These are phyloP conservation scores for Bembecia ichneumoniformis DNA, from an alignment of 2,888 invertebrate species.

Conservation along the genomic window DNA sequence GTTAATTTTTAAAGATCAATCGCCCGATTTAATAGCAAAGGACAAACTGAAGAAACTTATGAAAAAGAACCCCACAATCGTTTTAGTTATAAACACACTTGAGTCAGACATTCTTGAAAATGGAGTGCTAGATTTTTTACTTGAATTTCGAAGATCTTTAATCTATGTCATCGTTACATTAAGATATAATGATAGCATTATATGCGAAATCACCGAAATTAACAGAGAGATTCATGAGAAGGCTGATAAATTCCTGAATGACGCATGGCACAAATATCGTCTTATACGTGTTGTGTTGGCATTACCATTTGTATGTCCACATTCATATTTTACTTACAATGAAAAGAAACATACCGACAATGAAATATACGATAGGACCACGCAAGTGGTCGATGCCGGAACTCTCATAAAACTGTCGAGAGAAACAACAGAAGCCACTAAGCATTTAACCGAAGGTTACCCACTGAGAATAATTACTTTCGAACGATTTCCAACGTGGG, in stretches of 20 bases:
- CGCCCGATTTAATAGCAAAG: not conserved
- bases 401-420: constrained; percentile 8
- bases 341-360: constrained; percentile 15
- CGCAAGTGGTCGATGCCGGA: constrained; percentile 17
- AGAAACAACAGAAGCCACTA: constrained; percentile 10
- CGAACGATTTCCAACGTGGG: constrained; percentile 33
- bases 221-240: constrained; percentile 9
- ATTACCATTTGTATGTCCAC: constrained; percentile 31
- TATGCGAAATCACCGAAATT: constrained; percentile 23
- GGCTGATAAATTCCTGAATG: constrained; percentile 26
- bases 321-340: constrained; percentile 21
- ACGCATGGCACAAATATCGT: constrained; percentile 27
- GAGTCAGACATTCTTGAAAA: constrained; percentile 12
- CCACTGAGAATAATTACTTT: constrained; percentile 33
- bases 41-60: not conserved
- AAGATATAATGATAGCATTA: constrained; percentile 10
- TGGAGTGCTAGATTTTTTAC: constrained; percentile 6
- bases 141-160: constrained; percentile 20
- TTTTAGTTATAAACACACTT: constrained; percentile 17
- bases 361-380: constrained; percentile 27
- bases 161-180: constrained; percentile 24
- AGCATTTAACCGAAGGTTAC: constrained; percentile 22
- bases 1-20: not conserved
- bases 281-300: constrained; percentile 19
- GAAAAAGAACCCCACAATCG: constrained; percentile 12